Percentiles rank a stretch among this genome's conserved stretches.
Evolutionary conservation across 1,140 invertebrate genomes (phyloP).

Genomic region (Melitaea cinxia): DNA sequence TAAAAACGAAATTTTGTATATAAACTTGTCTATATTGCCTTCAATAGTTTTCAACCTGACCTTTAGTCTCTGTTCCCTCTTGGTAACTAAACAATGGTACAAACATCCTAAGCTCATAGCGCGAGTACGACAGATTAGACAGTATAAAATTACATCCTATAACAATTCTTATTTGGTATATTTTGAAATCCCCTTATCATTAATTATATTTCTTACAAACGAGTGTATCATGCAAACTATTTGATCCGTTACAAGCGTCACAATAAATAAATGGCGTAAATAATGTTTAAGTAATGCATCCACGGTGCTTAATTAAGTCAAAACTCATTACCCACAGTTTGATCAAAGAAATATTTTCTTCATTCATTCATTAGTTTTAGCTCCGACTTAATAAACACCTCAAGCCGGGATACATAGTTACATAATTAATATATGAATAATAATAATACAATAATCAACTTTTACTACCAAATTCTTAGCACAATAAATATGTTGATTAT

Average conservation of each 20-base stretch:
- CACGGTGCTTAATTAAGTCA: neutral
- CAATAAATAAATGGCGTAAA: slow-evolving; percentile 27
- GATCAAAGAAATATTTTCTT: too few relatives aligned
- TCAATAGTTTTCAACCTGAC: neutral
- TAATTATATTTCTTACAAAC: slow-evolving; percentile 52
- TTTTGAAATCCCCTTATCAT: slow-evolving; percentile 50
- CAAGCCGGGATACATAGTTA: slow-evolving; percentile 4
- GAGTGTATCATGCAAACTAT: slow-evolving; percentile 58
- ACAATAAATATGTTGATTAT: slow-evolving; percentile 52
- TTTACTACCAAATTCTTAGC: slow-evolving; percentile 34
- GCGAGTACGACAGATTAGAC: slow-evolving; percentile 55
- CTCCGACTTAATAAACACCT: slow-evolving; percentile 6
- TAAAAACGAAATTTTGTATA: neutral
- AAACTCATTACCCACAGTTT: neutral
- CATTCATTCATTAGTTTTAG: neutral
- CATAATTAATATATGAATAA: slow-evolving; percentile 17
- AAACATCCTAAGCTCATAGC: slow-evolving; percentile 52
- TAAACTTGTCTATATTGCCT: neutral
- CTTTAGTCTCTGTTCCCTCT: neutral
- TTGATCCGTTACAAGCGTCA: slow-evolving; percentile 58
- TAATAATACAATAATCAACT: slow-evolving; percentile 29
- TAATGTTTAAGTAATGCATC: neutral
- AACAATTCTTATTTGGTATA: slow-evolving; percentile 58
- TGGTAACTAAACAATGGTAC: slow-evolving; percentile 38
- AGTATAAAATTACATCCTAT: slow-evolving; percentile 72